Evolutionary conservation across 2,888 invertebrate genomes (phyloP), one percentile per base, ranked within the genome.

Genomic region (Rhagophthalmus giganteus): DNA sequence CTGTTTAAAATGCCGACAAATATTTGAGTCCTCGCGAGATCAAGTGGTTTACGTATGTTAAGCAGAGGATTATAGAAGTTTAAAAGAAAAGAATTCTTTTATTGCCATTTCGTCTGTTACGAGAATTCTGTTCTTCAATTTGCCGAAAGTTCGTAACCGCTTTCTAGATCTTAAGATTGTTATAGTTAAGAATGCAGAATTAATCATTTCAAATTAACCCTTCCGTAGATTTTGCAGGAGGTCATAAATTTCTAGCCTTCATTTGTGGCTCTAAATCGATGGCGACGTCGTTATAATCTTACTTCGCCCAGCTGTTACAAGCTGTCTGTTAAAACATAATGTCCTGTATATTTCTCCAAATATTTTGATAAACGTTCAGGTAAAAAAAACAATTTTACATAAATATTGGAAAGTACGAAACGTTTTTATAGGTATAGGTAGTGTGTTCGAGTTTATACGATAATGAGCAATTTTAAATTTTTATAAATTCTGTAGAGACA

Each of bases 201-300:
- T 74, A 73, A 74, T 74, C 67, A 65, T 68, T 64, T 68, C 63
- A 71, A 73, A 74, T 73, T 72, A 74, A 74, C 72, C 73, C 74
- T 73, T 73, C 65, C 70, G 68, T 71, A 71, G 72, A 73, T 71
- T 72, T 71, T 72, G 70, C 70, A 64, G 65, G n/a, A 7, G 66
- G 71, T 71, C 65, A 73, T 74, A 74, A 74, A 74, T 74, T 72
- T 72, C 66, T 57, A 68, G 64, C 71, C 69, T 72, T 73, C 72
- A 73, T 73, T 72, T 72, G 70, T 60, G 66, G 70, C 64, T 64
- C 66, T 65, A 66, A 66, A 70, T 70, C 67, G 65, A 66, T 59
- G 64, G 60, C 50, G 48, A 49, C 54, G 40, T 56, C 57, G 63
- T 62, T 66, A 68, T 70, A 70, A 69, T 69, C 34, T 16, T 34